Percentiles rank a stretch among this genome's conserved stretches.
These are phyloP conservation scores for Anagrus nilaparvatae DNA, from an alignment of 1,140 invertebrate species.

Conservation along the genomic window DNA sequence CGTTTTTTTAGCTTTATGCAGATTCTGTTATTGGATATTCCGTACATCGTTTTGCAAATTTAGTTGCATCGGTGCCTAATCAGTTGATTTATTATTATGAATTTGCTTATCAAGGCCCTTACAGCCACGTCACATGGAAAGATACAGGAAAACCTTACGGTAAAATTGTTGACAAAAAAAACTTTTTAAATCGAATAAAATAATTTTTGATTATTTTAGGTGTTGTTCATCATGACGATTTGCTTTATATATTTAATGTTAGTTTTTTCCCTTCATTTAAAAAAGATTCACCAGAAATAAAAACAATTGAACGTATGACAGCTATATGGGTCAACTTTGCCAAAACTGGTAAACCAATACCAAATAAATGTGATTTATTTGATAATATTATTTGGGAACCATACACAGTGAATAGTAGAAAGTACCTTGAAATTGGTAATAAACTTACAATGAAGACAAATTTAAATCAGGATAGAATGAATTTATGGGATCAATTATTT, in stretches of 20 bases:
- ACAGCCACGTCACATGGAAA: slow-evolving; percentile 17
- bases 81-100: slow-evolving; percentile 25
- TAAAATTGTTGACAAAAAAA: slow-evolving; percentile 6
- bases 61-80: slow-evolving; percentile 14
- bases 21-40: slow-evolving; percentile 20
- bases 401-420: slow-evolving; percentile 37
- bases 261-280: slow-evolving; percentile 30
- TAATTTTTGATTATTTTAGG: slow-evolving; percentile 29
- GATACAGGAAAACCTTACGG: slow-evolving; percentile 25
- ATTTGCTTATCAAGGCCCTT: slow-evolving; percentile 26
- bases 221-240: slow-evolving; percentile 50
- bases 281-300: slow-evolving; percentile 23
- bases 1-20: slow-evolving; percentile 21
- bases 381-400: slow-evolving; percentile 42
- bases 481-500: slow-evolving; percentile 47
- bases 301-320: slow-evolving; percentile 25
- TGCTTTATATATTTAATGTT: slow-evolving; percentile 48
- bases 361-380: slow-evolving; percentile 21
- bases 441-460: slow-evolving; percentile 36
- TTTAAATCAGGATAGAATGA: slow-evolving; percentile 42
- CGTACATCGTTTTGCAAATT: slow-evolving; percentile 19
- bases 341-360: slow-evolving; percentile 29
- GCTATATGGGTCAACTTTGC: slow-evolving; percentile 30
- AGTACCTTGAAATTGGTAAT: slow-evolving; percentile 46
- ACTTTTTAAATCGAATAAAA: neutral